Evolutionary conservation across 1,140 invertebrate species (phyloP).

Genomic region (Papilio dardanus): DNA sequence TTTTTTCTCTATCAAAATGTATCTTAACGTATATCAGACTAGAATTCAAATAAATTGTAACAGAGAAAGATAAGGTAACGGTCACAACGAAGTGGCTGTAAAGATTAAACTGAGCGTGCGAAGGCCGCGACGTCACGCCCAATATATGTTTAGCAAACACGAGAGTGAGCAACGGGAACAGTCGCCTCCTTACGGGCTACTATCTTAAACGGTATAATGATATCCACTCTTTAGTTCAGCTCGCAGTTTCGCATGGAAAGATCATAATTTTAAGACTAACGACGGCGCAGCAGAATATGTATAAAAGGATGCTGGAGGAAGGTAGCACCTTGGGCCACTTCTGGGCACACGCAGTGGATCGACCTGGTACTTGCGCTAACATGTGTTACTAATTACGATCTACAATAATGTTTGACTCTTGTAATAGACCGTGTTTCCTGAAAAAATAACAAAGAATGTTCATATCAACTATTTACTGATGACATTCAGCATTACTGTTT

Average conservation of each 20-base stretch:
- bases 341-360: too few species aligned
- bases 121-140: constrained; percentile 8
- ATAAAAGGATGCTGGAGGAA: too few species aligned
- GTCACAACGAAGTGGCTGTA: constrained; percentile 11
- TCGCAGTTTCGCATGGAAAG: not conserved
- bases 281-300: too few species aligned
- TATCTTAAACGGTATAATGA: not conserved
- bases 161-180: not conserved
- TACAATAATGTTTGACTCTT: not conserved
- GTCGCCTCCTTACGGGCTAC: not conserved
- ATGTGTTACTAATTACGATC: not conserved
- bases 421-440: not conserved
- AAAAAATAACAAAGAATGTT: not conserved
- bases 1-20: not conserved
- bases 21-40: not conserved
- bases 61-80: not conserved
- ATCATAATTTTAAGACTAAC: too few species aligned
- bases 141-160: constrained; percentile 7
- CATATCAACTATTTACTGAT: not conserved
- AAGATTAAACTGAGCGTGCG: constrained; percentile 28
- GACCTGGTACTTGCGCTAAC: not conserved
- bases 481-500: not conserved
- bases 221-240: not conserved
- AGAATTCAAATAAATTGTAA: not conserved
- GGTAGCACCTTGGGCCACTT: too few species aligned